A percentile compares a stretch with the other conserved stretches of the same genome.
Evolutionary conservation across 2,113 vertebrate species (phyloP).

Genomic region (Euleptes europaea): DNA sequence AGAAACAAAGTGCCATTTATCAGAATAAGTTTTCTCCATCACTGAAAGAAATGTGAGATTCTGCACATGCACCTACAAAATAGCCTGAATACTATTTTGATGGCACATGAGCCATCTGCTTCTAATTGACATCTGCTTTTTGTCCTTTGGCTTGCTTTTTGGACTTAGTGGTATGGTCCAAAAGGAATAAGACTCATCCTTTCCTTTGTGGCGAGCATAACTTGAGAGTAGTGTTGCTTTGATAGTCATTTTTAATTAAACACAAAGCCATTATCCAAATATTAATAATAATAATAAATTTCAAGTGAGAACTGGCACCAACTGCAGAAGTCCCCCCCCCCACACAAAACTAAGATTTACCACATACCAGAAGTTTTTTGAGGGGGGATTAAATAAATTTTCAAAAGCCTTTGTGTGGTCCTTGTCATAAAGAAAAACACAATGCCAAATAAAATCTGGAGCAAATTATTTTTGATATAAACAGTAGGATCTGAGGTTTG

Average conservation of each 20-base stretch:
- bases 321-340: background rate
- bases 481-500: constrained; percentile 42
- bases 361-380: constrained; percentile 24
- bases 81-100: too few relatives aligned
- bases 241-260: background rate
- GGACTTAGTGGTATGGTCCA: background rate
- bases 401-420: constrained; percentile 43
- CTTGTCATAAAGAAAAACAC: constrained; percentile 2
- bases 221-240: background rate
- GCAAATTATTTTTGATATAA: constrained; percentile 41
- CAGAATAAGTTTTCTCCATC: too few relatives aligned
- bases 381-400: background rate
- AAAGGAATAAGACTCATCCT: background rate
- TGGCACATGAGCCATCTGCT: too few relatives aligned
- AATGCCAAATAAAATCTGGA: constrained; percentile 42
- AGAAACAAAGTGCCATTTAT: too few relatives aligned
- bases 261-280: background rate
- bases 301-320: constrained; percentile 5
- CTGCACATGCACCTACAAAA: too few relatives aligned
- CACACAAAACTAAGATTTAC: constrained; percentile 5
- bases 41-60: too few relatives aligned
- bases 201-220: background rate
- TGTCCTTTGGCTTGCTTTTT: too few relatives aligned
- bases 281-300: constrained; percentile 10
- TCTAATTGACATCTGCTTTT: too few relatives aligned